These are phyloP conservation scores for Galago senegalensis DNA, from an alignment of 2,797 vertebrate species.

Conservation along the genomic window DNA sequence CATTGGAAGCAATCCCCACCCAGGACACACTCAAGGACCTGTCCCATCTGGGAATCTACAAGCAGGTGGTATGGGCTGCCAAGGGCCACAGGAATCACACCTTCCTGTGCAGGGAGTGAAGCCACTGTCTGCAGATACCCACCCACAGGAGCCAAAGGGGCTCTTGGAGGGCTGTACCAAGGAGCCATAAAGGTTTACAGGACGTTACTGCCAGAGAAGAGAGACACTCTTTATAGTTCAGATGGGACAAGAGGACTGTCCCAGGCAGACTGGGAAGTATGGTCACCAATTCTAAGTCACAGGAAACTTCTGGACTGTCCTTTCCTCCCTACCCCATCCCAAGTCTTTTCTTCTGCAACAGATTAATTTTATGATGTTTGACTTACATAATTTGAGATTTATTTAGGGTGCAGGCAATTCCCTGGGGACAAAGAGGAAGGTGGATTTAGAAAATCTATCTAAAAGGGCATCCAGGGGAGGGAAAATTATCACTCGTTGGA, in stretches of 20 bases:
- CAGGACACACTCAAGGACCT: background rate
- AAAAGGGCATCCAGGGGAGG: background rate
- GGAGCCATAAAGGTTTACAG: too few species aligned
- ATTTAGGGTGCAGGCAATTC: background rate
- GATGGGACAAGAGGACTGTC: background rate
- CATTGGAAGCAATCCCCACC: background rate
- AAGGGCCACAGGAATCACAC: background rate
- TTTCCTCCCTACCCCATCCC: background rate
- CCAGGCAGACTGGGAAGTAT: background rate
- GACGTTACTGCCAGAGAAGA: background rate
- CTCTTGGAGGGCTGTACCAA: background rate
- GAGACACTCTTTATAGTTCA: background rate
- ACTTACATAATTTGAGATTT: background rate
- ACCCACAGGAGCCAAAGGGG: background rate
- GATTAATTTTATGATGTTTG: background rate
- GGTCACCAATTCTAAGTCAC: background rate
- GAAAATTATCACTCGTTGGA: background rate
- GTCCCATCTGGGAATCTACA: background rate
- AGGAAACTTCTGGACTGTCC: background rate
- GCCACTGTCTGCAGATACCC: background rate
- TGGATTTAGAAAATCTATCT: slow-evolving; percentile 14
- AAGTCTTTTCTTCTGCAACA: background rate
- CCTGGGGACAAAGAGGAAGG: background rate
- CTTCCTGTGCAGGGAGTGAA: background rate
- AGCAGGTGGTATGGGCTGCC: background rate